phyloP scores from a whole-genome alignment of 2,113 vertebrate species.

The Pelobates fuscus region DNA sequence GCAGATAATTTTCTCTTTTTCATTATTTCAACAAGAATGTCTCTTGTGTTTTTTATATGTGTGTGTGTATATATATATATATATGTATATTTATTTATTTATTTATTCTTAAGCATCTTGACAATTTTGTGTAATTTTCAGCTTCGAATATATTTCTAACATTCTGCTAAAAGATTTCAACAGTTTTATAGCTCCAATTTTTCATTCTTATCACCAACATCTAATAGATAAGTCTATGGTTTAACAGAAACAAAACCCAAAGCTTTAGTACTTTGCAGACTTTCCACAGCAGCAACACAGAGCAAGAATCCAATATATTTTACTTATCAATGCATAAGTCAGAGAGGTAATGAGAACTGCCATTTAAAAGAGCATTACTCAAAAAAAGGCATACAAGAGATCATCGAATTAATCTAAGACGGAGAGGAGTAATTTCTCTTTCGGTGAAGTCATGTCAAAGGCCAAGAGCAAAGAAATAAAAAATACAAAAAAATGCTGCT shows the following conservation, averaged over 20 bases:
- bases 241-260: slow-evolving; percentile 18
- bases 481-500: slow-evolving; percentile 27
- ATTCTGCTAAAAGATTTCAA: slow-evolving; percentile 18
- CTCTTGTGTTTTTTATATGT: no score
- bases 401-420: slow-evolving; percentile 44
- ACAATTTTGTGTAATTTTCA: slow-evolving; percentile 19
- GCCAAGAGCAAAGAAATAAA: slow-evolving; percentile 26
- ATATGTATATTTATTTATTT: background rate
- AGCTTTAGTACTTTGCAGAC: slow-evolving; percentile 31
- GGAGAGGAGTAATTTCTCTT: slow-evolving; percentile 43
- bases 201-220: slow-evolving; percentile 27
- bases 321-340: slow-evolving; percentile 50
- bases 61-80: no score
- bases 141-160: slow-evolving; percentile 1
- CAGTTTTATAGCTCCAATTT: slow-evolving; percentile 34
- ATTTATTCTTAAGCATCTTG: slow-evolving; percentile 1
- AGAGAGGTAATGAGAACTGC: slow-evolving; percentile 51
- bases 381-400: slow-evolving; percentile 43
- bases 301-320: slow-evolving; percentile 44
- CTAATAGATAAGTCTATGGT: slow-evolving; percentile 40
- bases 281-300: slow-evolving; percentile 10
- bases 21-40: background rate
- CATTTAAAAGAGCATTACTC: slow-evolving; percentile 50
- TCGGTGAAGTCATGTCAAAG: slow-evolving; percentile 44
- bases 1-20: slow-evolving; percentile 13